phyloP scores from a whole-genome alignment of 2,888 invertebrate species.

The Philhelius pedissequus region DNA sequence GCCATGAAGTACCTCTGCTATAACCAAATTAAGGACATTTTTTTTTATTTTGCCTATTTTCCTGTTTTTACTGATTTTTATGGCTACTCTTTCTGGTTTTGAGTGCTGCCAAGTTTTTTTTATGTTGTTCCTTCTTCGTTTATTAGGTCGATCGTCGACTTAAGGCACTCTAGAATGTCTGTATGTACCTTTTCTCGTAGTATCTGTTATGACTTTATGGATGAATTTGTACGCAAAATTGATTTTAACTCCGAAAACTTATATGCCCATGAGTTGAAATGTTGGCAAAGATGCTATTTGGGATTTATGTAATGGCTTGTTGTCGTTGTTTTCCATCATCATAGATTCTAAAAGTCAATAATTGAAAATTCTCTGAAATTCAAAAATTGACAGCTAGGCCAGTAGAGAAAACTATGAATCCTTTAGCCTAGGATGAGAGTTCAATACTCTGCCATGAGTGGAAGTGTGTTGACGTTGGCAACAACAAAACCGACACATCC shows the following conservation, averaged over 20 bases:
- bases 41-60: not conserved
- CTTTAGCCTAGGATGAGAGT: slow-evolving; percentile 1
- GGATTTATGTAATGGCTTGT: not conserved
- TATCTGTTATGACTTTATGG: slow-evolving; percentile 51
- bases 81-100: not conserved
- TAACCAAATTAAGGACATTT: slow-evolving; percentile 52
- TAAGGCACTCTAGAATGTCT: slow-evolving; percentile 26
- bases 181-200: slow-evolving; percentile 1
- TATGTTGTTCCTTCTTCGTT: not conserved
- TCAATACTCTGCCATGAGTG: slow-evolving; percentile 46
- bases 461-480: slow-evolving; percentile 36
- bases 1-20: slow-evolving; percentile 24
- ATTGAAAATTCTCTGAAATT: slow-evolving; percentile 58
- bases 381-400: slow-evolving; percentile 32
- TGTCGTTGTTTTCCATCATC: slow-evolving; percentile 1
- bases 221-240: slow-evolving; percentile 45
- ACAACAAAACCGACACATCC: slow-evolving; percentile 33
- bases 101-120: not conserved
- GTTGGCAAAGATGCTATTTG: not conserved
- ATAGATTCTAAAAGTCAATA: slow-evolving; percentile 49
- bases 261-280: not conserved
- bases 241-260: slow-evolving; percentile 16
- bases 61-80: slow-evolving; percentile 10
- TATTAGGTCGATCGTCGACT: not conserved
- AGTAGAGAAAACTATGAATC: not conserved